A percentile compares a stretch with the other conserved stretches of the same genome.
Conservation (phyloP, 2,888 invertebrate genomes). For the Melieria picta region DNA sequence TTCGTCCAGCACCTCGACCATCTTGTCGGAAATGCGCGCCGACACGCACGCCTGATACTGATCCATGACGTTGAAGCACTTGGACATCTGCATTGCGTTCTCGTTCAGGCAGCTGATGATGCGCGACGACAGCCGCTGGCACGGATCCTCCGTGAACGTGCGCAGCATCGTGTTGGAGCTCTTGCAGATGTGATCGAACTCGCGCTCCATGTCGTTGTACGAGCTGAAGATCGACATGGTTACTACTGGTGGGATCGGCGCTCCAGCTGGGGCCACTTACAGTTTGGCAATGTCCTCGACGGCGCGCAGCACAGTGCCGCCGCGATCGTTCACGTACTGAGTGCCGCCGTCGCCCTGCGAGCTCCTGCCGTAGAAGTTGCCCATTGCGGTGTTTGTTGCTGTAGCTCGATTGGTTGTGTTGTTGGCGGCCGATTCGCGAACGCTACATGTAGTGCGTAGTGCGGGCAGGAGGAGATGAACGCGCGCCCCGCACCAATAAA, state of each 20-base stretch:
- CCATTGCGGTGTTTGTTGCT: constrained; percentile 6
- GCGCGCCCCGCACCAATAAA: neutral
- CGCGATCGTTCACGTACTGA: constrained; percentile 1
- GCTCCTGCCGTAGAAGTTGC: constrained; percentile 10
- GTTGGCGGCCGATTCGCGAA: neutral
- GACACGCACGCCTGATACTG: constrained; percentile 15
- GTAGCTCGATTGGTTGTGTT: neutral
- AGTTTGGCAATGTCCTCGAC: constrained; percentile 24
- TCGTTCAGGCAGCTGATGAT: constrained; percentile 20
- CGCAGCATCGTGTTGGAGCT: neutral
- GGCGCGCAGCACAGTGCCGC: constrained; percentile 6
- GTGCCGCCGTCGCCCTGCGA: constrained; percentile 1
- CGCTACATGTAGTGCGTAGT: too few relatives aligned
- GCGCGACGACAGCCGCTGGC: constrained; percentile 8
- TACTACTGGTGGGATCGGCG: too few relatives aligned
- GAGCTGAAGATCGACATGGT: neutral
- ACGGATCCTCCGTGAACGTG: constrained; percentile 19
- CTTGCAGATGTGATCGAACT: constrained; percentile 11
- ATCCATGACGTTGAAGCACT: constrained; percentile 20
- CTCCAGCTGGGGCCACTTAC: neutral
- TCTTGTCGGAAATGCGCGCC: constrained; percentile 10
- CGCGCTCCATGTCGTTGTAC: constrained; percentile 1
- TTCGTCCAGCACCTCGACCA: constrained; percentile 2
- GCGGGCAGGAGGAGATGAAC: too few relatives aligned
- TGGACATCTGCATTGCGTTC: constrained; percentile 24